Percentiles rank a stretch among this genome's conserved stretches.
These are phyloP conservation scores for Sebastes wilsoni DNA, from an alignment of 2,797 vertebrate species.

Conservation along the genomic window DNA sequence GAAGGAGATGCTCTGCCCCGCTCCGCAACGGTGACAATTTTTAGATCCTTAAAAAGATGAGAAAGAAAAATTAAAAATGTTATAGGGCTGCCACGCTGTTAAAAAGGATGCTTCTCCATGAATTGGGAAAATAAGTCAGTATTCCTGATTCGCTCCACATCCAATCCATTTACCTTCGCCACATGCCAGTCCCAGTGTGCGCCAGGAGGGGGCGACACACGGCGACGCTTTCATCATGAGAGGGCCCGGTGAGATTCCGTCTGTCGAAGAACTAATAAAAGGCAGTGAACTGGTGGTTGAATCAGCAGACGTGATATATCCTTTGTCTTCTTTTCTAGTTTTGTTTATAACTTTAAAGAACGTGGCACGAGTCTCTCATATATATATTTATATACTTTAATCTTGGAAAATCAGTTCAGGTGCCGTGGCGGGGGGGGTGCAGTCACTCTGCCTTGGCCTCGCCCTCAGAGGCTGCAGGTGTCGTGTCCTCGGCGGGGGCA, in stretches of 20 bases:
- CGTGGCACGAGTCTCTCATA: conserved; percentile 87
- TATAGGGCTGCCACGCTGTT: conserved; percentile 81
- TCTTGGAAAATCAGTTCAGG: conserved; percentile 85
- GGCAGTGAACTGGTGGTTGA: conserved; percentile 83
- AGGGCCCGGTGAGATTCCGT: conserved; percentile 77
- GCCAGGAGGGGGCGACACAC: conserved; percentile 70
- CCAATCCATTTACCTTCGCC: conserved; percentile 72
- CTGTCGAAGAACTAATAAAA: conserved; percentile 80
- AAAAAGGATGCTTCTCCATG: conserved; percentile 72
- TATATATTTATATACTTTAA: conserved; percentile 88
- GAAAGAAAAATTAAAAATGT: conserved; percentile 70
- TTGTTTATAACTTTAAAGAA: conserved; percentile 83
- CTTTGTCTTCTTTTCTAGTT: conserved; percentile 80
- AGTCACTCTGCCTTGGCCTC: conserved; percentile 84
- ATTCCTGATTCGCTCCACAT: conserved; percentile 79
- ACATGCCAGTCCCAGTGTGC: conserved; percentile 70
- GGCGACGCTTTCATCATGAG: conserved; percentile 66
- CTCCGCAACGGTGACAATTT: conserved; percentile 57
- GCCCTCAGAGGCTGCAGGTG: conserved; percentile 78
- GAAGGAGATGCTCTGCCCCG: conserved; percentile 65
- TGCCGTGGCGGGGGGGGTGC: conserved; percentile 37
- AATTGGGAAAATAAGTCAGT: conserved; percentile 79
- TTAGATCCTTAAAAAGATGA: conserved; percentile 74
- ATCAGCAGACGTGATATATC: conserved; percentile 83
- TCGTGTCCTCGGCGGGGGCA: conserved; percentile 72